Percentiles rank a stretch among this genome's conserved stretches.
These are phyloP conservation scores for Syngnathoides biaculeatus DNA, from an alignment of 2,113 vertebrate species.

Conservation along the genomic window DNA sequence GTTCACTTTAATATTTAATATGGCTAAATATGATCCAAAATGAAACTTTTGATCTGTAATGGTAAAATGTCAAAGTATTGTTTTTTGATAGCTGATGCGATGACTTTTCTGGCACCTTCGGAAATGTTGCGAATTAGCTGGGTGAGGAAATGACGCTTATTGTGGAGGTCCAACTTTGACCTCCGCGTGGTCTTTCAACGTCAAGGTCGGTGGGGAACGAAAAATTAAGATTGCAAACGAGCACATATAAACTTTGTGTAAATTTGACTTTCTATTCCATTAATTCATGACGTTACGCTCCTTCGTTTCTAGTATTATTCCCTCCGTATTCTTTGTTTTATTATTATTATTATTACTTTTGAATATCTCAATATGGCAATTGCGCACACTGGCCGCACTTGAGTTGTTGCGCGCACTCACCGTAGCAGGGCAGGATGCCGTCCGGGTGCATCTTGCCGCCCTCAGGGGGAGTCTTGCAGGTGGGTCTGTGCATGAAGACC, in stretches of 20 bases:
- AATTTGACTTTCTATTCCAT: no score
- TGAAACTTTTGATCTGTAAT: neutral
- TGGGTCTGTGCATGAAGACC: constrained; percentile 86
- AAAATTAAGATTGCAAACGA: no score
- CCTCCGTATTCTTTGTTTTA: no score
- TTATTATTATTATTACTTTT: no score
- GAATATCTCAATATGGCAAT: neutral
- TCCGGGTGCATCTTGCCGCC: constrained; percentile 86
- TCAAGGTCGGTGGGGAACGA: neutral
- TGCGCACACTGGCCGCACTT: neutral
- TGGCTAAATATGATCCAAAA: no score
- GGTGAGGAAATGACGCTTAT: neutral
- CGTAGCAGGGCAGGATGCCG: constrained; percentile 87
- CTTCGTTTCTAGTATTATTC: no score
- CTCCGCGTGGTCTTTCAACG: neutral
- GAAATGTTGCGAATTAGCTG: neutral
- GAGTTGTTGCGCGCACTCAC: constrained; percentile 73
- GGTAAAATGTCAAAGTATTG: neutral
- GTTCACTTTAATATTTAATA: no score
- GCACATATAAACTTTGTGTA: no score
- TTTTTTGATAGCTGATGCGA: neutral
- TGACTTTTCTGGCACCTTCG: neutral
- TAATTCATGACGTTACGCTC: no score
- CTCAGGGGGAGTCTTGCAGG: constrained; percentile 90
- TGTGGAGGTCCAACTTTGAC: neutral